phyloP scores from a whole-genome alignment of 2,113 vertebrate species.

The Mastomys coucha region DNA sequence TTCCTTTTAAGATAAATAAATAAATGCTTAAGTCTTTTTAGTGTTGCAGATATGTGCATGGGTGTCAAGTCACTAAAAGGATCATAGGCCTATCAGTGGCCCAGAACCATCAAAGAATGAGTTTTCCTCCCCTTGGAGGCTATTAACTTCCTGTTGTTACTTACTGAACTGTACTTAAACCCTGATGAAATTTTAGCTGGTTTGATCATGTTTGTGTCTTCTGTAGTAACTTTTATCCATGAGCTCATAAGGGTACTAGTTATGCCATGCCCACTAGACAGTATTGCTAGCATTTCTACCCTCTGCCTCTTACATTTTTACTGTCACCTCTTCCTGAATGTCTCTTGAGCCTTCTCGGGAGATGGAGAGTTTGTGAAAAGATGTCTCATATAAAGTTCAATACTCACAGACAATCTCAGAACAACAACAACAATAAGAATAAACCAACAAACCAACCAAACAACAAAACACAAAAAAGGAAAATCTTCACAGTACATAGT shows the following conservation, averaged over 20 bases:
- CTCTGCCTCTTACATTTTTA: background rate
- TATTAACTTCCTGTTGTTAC: background rate
- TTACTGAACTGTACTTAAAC: rapidly evolving
- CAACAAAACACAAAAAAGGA: no score
- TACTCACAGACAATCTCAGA: background rate
- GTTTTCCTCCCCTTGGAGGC: background rate
- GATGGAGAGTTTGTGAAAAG: background rate
- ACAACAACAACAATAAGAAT: background rate
- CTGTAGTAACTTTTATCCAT: background rate
- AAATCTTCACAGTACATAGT: background rate
- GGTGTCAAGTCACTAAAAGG: no score
- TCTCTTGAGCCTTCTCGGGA: background rate
- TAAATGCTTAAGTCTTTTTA: background rate
- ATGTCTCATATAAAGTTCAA: background rate
- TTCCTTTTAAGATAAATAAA: background rate
- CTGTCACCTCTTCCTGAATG: background rate
- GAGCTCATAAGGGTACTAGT: background rate
- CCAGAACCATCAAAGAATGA: background rate
- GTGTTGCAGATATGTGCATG: background rate
- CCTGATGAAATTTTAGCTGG: background rate
- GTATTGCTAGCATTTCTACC: background rate
- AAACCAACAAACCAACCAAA: no score
- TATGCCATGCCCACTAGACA: background rate
- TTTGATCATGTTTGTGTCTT: background rate
- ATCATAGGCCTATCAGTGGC: background rate